These are phyloP conservation scores for Perizoma affinitatum DNA, from an alignment of 2,888 invertebrate genomes.

Conservation along the genomic window DNA sequence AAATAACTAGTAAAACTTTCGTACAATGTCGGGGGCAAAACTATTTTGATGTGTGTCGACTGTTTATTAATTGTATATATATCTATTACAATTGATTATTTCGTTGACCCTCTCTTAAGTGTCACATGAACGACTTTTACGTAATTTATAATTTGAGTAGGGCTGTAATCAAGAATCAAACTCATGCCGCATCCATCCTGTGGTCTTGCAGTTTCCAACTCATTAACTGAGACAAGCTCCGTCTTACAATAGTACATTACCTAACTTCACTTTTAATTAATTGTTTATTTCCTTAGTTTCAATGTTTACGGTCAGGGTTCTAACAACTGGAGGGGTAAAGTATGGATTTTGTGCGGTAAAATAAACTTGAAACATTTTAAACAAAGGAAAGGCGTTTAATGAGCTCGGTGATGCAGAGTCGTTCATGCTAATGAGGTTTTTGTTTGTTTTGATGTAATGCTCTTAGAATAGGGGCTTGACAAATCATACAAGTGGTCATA, in stretches of 20 bases:
- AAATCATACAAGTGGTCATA: no score
- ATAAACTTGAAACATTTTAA: slow-evolving; percentile 4
- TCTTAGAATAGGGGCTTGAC: no score
- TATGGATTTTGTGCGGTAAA: slow-evolving; percentile 5
- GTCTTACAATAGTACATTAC: slow-evolving; percentile 33
- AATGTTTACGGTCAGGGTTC: slow-evolving; percentile 9
- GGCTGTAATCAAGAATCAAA: no score
- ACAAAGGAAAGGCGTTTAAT: slow-evolving; percentile 21
- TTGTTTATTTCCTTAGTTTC: slow-evolving; percentile 42
- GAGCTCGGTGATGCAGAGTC: slow-evolving; percentile 19
- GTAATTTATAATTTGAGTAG: no score
- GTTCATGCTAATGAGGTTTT: slow-evolving; percentile 20
- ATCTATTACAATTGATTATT: no score
- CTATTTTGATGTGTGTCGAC: no score
- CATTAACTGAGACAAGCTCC: slow-evolving; percentile 40
- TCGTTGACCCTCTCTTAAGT: no score
- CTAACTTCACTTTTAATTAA: slow-evolving; percentile 41
- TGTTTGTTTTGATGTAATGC: neutral
- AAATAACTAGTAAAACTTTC: no score
- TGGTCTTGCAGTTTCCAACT: slow-evolving; percentile 26
- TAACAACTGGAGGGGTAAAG: slow-evolving; percentile 18
- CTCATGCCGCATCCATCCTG: slow-evolving; percentile 5
- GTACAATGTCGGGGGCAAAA: no score
- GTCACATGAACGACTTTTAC: no score
- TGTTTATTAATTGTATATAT: no score